Percentiles rank a stretch among this genome's conserved stretches.
Evolutionary conservation across 2,888 invertebrate species (phyloP).

Genomic region (Strigamia transsilvanica): DNA sequence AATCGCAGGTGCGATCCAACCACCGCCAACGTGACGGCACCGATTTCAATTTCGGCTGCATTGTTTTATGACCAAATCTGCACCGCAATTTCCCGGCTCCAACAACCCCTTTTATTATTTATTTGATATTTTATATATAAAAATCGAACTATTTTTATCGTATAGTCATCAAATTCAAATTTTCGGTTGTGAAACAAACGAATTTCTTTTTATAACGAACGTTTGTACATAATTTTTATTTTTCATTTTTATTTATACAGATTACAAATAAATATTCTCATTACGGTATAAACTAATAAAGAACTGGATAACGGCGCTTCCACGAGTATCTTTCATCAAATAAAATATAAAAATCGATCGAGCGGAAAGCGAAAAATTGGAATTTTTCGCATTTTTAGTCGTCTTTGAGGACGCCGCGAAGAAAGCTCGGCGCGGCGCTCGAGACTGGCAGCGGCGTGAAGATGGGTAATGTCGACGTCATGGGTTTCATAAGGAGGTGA

Average conservation of each 20-base stretch:
- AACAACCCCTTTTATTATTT: no score
- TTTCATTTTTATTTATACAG: neutral
- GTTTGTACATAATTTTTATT: neutral
- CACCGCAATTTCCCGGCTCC: no score
- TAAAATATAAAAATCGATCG: neutral
- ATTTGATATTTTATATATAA: no score
- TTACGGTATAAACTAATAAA: neutral
- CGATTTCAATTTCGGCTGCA: constrained; percentile 53
- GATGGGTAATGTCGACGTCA: constrained; percentile 57
- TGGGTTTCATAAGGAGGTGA: constrained; percentile 56
- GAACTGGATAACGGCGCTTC: neutral
- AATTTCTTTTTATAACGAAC: neutral
- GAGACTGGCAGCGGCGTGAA: constrained; percentile 57
- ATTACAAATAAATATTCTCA: constrained; percentile 1
- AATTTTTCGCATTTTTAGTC: neutral
- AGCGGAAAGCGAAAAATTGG: neutral
- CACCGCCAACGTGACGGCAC: constrained; percentile 53
- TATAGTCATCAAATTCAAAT: neutral
- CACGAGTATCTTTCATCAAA: neutral
- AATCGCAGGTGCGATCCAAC: constrained; percentile 55
- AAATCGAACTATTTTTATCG: no score
- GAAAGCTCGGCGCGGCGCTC: neutral
- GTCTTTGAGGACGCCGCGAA: constrained; percentile 53
- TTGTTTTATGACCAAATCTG: constrained; percentile 55
- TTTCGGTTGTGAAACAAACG: neutral